phyloP scores from a whole-genome alignment of 35 echinoderm and acorn worm species.

The Stichopus chloronotus region DNA sequence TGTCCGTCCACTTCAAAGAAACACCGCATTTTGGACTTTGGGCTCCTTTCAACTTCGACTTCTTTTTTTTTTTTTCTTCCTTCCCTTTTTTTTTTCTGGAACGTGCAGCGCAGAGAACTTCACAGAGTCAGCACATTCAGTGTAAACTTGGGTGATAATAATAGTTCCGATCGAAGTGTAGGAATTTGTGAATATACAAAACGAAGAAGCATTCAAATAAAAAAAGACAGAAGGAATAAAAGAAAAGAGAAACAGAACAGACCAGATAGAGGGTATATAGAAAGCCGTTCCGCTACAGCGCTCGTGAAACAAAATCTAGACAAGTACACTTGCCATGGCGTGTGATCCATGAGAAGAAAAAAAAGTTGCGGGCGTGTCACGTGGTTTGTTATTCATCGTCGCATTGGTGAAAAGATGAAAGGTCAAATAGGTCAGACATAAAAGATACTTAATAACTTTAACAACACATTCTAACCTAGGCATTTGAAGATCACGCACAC shows the following conservation, averaged over 20 bases:
- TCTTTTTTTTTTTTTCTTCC: background rate
- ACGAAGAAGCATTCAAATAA: too few relatives aligned
- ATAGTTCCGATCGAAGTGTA: background rate
- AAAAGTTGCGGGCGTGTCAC: background rate
- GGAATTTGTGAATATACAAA: background rate
- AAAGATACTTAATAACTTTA: conserved; percentile 66
- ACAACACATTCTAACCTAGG: conserved; percentile 60
- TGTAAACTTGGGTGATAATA: conserved; percentile 7
- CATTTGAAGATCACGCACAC: conserved; percentile 48
- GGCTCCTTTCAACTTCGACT: background rate
- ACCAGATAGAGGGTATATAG: background rate
- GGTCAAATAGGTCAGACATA: conserved; percentile 55
- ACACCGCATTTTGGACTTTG: conserved; percentile 55
- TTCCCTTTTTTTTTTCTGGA: background rate
- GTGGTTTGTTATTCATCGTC: conserved; percentile 38
- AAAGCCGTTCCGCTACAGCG: conserved; percentile 47
- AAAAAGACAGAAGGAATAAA: background rate
- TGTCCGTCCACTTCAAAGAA: conserved; percentile 58
- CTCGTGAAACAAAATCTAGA: conserved; percentile 24
- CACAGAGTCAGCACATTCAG: background rate
- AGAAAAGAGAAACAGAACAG: background rate
- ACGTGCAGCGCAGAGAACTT: background rate
- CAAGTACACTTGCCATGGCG: conserved; percentile 2
- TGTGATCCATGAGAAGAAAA: background rate
- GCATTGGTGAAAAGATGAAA: conserved; percentile 56